phyloP scores from a whole-genome alignment of 2,797 vertebrate species.

The Notolepis coatsorum region DNA sequence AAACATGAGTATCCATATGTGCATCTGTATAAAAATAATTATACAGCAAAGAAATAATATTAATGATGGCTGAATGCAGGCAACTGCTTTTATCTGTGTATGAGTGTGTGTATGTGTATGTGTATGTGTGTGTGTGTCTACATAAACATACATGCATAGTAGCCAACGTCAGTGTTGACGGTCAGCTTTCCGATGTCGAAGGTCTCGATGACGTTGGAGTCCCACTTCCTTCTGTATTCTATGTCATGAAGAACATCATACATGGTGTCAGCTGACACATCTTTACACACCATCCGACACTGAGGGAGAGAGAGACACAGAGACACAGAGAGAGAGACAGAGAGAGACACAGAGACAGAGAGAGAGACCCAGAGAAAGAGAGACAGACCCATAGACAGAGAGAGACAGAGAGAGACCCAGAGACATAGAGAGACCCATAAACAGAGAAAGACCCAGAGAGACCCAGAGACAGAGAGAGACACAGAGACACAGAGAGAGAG shows the following conservation, averaged over 20 bases:
- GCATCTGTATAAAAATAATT: too few relatives aligned
- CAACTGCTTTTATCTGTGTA: neutral
- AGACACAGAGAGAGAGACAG: slow-evolving; percentile 8
- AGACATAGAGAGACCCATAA: neutral
- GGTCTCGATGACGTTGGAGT: slow-evolving; percentile 95
- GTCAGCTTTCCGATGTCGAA: slow-evolving; percentile 96
- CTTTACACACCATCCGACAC: slow-evolving; percentile 93
- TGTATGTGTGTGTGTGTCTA: neutral
- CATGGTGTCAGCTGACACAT: slow-evolving; percentile 88
- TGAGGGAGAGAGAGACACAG: slow-evolving; percentile 47
- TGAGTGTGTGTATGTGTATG: neutral
- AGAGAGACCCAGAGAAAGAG: neutral
- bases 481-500: neutral
- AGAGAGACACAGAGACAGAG: neutral
- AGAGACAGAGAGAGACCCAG: neutral
- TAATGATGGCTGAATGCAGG: slow-evolving; percentile 8
- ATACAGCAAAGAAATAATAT: too few relatives aligned
- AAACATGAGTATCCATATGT: too few relatives aligned
- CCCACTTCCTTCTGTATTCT: slow-evolving; percentile 94
- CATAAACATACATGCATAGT: slow-evolving; percentile 92
- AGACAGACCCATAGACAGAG: neutral
- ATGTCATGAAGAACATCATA: slow-evolving; percentile 96
- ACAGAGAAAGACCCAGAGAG: neutral
- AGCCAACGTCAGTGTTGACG: slow-evolving; percentile 93
- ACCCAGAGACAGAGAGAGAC: too few relatives aligned